A percentile compares a stretch with the other conserved stretches of the same genome.
These are phyloP conservation scores for Periparus ater DNA, from an alignment of 2,797 vertebrate genomes.

Conservation along the genomic window DNA sequence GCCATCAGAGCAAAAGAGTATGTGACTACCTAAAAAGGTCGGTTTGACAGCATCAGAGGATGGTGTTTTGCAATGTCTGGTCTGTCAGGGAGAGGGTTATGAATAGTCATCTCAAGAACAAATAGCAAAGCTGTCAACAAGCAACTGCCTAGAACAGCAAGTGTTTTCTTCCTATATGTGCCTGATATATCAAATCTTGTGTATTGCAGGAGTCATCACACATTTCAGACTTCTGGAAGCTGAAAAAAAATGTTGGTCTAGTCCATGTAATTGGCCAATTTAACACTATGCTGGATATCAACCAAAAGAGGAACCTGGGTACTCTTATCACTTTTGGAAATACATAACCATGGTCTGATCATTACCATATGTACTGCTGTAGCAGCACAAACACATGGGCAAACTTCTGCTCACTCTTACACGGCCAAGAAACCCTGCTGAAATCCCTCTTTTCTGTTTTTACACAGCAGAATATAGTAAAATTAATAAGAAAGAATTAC, in stretches of 20 bases:
- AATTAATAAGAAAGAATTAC: not conserved
- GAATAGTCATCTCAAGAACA: constrained; percentile 4
- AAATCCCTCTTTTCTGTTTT: not conserved
- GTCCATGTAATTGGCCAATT: not conserved
- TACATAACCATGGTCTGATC: not conserved
- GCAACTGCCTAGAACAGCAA: not conserved
- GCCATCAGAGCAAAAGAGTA: not conserved
- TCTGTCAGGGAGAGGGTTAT: not conserved
- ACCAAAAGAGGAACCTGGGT: not conserved
- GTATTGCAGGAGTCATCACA: not conserved
- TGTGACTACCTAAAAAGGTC: not conserved
- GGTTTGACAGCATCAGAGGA: not conserved
- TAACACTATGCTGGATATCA: not conserved
- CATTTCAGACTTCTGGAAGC: not conserved
- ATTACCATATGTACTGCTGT: not conserved
- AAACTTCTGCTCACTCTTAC: not conserved
- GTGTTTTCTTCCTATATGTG: not conserved
- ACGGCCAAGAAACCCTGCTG: not conserved
- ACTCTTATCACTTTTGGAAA: not conserved
- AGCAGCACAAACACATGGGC: not conserved
- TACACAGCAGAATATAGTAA: not conserved
- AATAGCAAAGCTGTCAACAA: constrained; percentile 24
- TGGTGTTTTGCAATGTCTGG: not conserved
- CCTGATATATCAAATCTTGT: not conserved
- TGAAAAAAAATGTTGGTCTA: not conserved